phyloP scores from a whole-genome alignment of 2,113 vertebrate genomes.

The Oreamnos americanus region DNA sequence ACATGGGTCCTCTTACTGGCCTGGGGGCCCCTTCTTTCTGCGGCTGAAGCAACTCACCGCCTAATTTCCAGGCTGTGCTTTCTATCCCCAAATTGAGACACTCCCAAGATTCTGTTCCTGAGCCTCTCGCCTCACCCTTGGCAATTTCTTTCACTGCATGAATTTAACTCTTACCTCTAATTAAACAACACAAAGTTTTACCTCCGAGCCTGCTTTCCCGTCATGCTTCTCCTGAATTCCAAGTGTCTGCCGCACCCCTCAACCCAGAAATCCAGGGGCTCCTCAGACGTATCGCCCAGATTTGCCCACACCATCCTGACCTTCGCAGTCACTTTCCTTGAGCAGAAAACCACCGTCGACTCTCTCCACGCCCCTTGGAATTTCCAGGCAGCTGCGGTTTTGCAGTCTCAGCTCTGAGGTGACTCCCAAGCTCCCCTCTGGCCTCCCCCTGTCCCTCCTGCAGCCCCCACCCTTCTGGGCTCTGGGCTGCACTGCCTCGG shows the following conservation, averaged over 20 bases:
- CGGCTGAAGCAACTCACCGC: neutral
- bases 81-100: neutral
- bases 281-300: fast-evolving
- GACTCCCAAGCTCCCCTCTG: fast-evolving
- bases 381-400: neutral
- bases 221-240: neutral
- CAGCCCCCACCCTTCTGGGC: neutral
- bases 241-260: fast-evolving
- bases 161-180: neutral
- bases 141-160: neutral
- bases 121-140: neutral
- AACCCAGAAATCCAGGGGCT: too few species aligned
- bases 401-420: neutral
- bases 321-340: neutral
- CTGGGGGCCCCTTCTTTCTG: neutral
- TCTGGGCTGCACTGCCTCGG: neutral
- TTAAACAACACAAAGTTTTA: neutral
- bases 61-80: neutral
- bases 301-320: fast-evolving
- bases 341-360: neutral
- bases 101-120: neutral
- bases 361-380: neutral
- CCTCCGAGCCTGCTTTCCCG: neutral
- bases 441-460: fast-evolving
- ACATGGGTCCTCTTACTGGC: fast-evolving